Evolutionary conservation across 2,797 vertebrate species (phyloP).

Genomic region (Tragelaphus oryx): DNA sequence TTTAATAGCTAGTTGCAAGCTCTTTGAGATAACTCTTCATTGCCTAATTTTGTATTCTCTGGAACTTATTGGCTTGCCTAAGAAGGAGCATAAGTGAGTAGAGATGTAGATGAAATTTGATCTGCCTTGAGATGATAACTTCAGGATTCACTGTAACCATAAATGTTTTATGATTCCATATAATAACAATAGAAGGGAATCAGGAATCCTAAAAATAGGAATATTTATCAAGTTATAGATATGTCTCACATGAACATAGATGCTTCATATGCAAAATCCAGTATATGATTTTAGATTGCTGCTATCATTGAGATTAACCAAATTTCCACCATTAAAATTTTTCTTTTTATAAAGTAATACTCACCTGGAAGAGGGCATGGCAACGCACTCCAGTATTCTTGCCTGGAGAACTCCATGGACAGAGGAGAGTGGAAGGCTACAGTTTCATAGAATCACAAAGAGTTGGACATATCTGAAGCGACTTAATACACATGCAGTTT

Average conservation of each 20-base stretch:
- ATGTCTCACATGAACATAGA: neutral
- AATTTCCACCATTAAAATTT: neutral
- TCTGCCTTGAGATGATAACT: neutral
- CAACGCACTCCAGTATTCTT: neutral
- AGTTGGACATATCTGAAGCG: neutral
- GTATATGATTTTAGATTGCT: neutral
- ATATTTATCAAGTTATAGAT: neutral
- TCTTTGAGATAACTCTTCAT: constrained; percentile 31
- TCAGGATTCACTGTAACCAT: neutral
- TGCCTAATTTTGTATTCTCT: constrained; percentile 39
- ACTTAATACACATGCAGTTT: neutral
- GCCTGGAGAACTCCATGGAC: neutral
- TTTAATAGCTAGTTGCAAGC: constrained; percentile 42
- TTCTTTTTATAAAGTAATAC: neutral
- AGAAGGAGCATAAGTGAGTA: neutral
- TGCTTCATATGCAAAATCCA: neutral
- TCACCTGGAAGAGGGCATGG: neutral
- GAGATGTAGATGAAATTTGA: neutral
- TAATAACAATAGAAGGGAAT: neutral
- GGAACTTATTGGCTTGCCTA: neutral
- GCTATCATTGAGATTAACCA: neutral
- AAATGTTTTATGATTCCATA: constrained; percentile 33
- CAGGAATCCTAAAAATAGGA: neutral
- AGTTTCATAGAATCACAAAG: neutral
- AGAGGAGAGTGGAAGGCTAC: neutral